Conservation (phyloP, 1,140 invertebrate species). For the Zaprionus capensis region DNA sequence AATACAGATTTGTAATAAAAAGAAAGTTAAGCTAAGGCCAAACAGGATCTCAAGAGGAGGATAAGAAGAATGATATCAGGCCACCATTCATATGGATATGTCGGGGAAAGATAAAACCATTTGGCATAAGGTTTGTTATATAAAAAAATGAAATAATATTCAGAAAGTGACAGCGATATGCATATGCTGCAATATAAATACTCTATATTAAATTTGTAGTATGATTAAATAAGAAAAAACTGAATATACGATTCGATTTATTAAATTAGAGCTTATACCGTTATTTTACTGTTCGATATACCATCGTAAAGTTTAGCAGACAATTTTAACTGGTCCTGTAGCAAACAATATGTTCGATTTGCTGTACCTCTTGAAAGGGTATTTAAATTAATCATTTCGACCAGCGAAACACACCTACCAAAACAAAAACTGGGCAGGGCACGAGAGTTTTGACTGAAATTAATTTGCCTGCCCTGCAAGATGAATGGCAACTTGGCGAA, state of each 20-base stretch:
- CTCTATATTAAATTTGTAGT: not conserved
- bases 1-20: constrained; percentile 16
- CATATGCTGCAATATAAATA: not conserved
- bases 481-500: constrained; percentile 48
- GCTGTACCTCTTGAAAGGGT: not conserved
- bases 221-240: not conserved
- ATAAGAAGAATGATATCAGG: constrained; percentile 29
- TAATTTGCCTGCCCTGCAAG: constrained; percentile 62
- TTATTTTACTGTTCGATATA: not conserved
- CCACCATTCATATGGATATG: constrained; percentile 14
- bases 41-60: constrained; percentile 29
- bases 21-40: constrained; percentile 33
- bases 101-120: constrained; percentile 37
- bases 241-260: too few relatives aligned
- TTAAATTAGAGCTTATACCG: not conserved
- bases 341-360: not conserved
- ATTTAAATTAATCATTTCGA: constrained; percentile 64
- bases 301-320: not conserved
- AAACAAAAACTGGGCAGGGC: constrained; percentile 40
- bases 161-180: not conserved
- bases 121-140: constrained; percentile 32
- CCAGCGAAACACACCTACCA: constrained; percentile 53
- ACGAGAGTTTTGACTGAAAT: constrained; percentile 60
- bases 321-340: not conserved
- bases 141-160: constrained; percentile 24